Percentiles rank a stretch among this genome's conserved stretches.
These are phyloP conservation scores for Ornithoptera priamus DNA, from an alignment of 2,888 invertebrate species.

Conservation along the genomic window DNA sequence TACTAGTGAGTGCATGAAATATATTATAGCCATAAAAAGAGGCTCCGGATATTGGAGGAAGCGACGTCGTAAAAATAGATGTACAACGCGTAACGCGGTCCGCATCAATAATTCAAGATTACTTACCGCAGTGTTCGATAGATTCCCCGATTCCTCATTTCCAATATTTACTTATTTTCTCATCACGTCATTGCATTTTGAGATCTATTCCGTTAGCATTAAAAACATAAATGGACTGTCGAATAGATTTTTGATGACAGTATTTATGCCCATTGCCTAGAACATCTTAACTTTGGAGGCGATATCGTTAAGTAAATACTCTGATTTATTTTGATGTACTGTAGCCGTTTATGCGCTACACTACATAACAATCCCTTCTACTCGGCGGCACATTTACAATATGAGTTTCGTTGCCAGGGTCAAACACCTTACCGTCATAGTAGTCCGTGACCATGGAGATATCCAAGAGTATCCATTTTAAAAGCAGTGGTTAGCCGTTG, in stretches of 20 bases:
- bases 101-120: slow-evolving; percentile 77
- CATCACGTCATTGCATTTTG: slow-evolving; percentile 19
- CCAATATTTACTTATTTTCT: slow-evolving; percentile 45
- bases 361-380: too few relatives aligned
- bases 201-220: neutral
- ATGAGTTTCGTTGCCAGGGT: too few relatives aligned
- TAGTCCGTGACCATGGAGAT: too few relatives aligned
- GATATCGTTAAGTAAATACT: slow-evolving; percentile 26
- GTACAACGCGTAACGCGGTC: slow-evolving; percentile 59
- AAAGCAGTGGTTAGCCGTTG: too few relatives aligned
- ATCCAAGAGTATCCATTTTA: too few relatives aligned
- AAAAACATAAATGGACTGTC: neutral
- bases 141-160: slow-evolving; percentile 51
- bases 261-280: slow-evolving; percentile 28
- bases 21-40: slow-evolving; percentile 70
- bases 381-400: too few relatives aligned
- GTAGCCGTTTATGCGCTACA: neutral
- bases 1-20: slow-evolving; percentile 63
- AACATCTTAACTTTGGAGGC: slow-evolving; percentile 24
- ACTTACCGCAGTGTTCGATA: slow-evolving; percentile 45
- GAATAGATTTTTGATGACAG: slow-evolving; percentile 21
- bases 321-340: slow-evolving; percentile 22
- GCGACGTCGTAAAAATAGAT: slow-evolving; percentile 70
- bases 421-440: too few relatives aligned
- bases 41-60: slow-evolving; percentile 49